Evolutionary conservation across 2,797 vertebrate genomes (phyloP), one percentile per base, ranked within the genome.

Genomic region (Heteromormyrus szaboi): DNA sequence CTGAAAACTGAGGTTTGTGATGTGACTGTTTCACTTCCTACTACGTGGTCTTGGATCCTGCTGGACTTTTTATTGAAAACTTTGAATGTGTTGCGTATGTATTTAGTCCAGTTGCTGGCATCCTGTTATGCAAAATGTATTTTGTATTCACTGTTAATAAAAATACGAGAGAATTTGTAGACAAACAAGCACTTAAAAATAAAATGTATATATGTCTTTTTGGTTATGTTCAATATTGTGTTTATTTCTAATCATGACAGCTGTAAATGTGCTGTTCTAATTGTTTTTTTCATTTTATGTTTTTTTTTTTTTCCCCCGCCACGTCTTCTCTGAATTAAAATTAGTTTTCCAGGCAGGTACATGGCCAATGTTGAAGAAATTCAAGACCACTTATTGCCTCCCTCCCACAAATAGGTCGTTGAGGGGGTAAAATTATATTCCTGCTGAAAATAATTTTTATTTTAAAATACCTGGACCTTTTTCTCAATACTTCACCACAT

Each of bases 31-130:
- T 85, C 22, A 14, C 17, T 94, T 65, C 22, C 59, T 65, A 8
- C 90, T 62, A 91, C 88, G 76, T 50, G 81, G 92, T 92, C 50
- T 93, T 92, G 89, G 93, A 90, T 85, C 91, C 85, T 94, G 89
- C 87, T 91, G 91, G 92, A 87, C 92, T 91, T 95, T 96, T 37
- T 72, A 37, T 33, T 14, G 29, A 72, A 76, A 76, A 76, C 68
- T 41, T 76, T 37, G 33, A 93, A 94, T 90, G 84, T 88, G 89
- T 93, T 94, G 93, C 94, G 92, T 94, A 93, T 95, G 93, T 91
- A 89, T 90, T 87, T 93, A 89, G 86, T 90, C 89, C 91, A 89
- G 88, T 92, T 48, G 72, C 85, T 88, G 54, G 37, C 89, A 29
- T 79, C 29, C 51, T 85, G 53, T 88, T 91, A 33, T 56, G 79